Evolutionary conservation across 2,113 vertebrate genomes (phyloP), one percentile per base, ranked within the genome.

Genomic region (Sinocyclocheilus anshuiensis): DNA sequence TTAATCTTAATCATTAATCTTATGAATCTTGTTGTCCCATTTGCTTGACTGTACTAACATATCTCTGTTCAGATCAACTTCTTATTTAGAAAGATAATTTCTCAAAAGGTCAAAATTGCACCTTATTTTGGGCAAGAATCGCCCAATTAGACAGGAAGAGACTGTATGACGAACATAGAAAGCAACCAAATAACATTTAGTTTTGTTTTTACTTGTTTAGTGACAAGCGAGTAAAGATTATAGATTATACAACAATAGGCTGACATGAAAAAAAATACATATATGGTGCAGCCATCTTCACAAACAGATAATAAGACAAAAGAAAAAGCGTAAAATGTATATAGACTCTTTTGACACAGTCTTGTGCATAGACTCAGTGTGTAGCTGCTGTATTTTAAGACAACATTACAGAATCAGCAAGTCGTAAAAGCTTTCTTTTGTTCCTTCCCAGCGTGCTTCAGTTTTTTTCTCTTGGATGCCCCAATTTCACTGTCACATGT

Each of bases 311-410:
- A 72, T 39, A 72, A 72, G 9, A 71, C 67, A 36, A 16, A 36
- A 36, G 33, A 72, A 71, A 69, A 69, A 65, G 24, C 2, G 67
- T 3, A 18, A 9, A 69, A 36, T 9, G 29, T 33, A 1, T 7
- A 67, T 67, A 33, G 13, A 67, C 63, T 67, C 26, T 69, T 69
- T 18, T 16, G 4, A 16, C 15, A 55, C 13, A 3, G 13, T 50
- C 13, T 71, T 71, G 15, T 71, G 33, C 3, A 71, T 71, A 36
- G 67, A 39, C 67, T 71, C 33, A 4, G 18, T 71, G 18, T 71
- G 67, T 36, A 71, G 67, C 33, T 36, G 33, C 16, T 71, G 16
- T 71, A 36, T 84, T 75, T 79, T 39, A 79, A 74, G 65, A 84
- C 48, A n/a, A 55, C 29, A 82, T 55, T 29, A 65, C 53, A 24